Evolutionary conservation across 2,888 invertebrate genomes (phyloP).

Genomic region (Chrysolina oricalcia): DNA sequence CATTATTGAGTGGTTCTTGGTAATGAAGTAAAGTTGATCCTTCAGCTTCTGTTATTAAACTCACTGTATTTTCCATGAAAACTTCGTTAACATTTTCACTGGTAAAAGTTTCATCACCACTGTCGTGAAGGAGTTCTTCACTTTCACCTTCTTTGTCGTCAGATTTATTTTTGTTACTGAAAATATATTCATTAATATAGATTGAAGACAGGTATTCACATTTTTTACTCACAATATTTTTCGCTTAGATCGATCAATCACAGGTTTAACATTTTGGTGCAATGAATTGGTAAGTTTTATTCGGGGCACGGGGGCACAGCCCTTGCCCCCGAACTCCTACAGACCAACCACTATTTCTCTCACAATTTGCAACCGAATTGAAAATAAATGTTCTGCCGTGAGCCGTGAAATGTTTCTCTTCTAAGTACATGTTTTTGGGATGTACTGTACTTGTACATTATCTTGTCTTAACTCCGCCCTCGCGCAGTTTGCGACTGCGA

Average conservation of each 20-base stretch:
- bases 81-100: slow-evolving; percentile 3
- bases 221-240: slow-evolving; percentile 31
- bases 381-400: too few species aligned
- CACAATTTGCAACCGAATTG: too few species aligned
- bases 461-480: too few species aligned
- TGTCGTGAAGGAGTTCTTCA: slow-evolving; percentile 8
- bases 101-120: slow-evolving; percentile 17
- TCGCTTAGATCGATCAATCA: slow-evolving; percentile 22
- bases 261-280: slow-evolving; percentile 25
- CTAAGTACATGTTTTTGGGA: too few species aligned
- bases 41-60: slow-evolving; percentile 19
- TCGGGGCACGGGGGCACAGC: too few species aligned
- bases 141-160: slow-evolving; percentile 22
- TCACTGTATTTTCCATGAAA: slow-evolving; percentile 18
- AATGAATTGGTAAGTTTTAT: slow-evolving; percentile 29
- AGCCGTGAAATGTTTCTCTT: too few species aligned
- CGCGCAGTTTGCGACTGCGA: too few species aligned
- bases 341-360: too few species aligned
- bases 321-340: too few species aligned
- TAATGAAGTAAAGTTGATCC: slow-evolving; percentile 19
- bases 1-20: slow-evolving; percentile 27
- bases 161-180: slow-evolving; percentile 25
- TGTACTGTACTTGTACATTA: too few species aligned
- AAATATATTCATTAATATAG: slow-evolving; percentile 25
- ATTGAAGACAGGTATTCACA: not conserved